These are phyloP conservation scores for Sarcophilus harrisii DNA, from an alignment of 2,797 vertebrate species.

Conservation along the genomic window DNA sequence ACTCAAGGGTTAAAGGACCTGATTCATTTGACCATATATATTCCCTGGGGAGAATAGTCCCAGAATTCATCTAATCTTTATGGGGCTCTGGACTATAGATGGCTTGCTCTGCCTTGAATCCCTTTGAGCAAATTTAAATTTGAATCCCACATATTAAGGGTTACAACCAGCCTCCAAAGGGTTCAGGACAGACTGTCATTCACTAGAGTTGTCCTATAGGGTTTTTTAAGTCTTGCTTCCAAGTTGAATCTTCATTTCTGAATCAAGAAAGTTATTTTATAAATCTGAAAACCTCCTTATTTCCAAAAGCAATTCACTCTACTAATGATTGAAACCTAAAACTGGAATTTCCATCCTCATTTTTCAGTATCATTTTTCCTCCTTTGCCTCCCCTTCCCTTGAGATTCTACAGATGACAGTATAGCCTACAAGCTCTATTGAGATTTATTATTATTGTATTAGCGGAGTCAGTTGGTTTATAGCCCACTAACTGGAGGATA, in stretches of 20 bases:
- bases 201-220: background rate
- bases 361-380: background rate
- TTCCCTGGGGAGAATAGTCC: background rate
- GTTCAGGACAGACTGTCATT: background rate
- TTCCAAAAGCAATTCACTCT: background rate
- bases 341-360: background rate
- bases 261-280: background rate
- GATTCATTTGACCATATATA: background rate
- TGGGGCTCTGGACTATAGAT: background rate
- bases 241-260: background rate
- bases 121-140: background rate
- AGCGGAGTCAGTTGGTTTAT: background rate
- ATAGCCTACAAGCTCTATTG: background rate
- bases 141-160: background rate
- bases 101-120: background rate
- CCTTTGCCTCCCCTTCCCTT: background rate
- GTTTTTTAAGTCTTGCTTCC: background rate
- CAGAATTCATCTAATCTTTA: background rate
- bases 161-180: background rate
- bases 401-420: background rate
- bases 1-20: background rate
- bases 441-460: background rate
- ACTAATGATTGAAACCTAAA: background rate
- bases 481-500: background rate
- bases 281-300: background rate